Evolutionary conservation across 2,113 vertebrate genomes (phyloP).

Genomic region (Felis catus): F.catus_Fca126_mat1.0 CM031416.1:5011501-5012000

Average conservation of each 20-base stretch:
- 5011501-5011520: background rate
- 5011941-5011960: background rate
- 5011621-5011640: too few relatives aligned
- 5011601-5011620: too few relatives aligned
- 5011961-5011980: background rate
- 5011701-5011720: background rate
- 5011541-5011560: rapidly evolving
- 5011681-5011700: background rate
- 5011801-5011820: background rate
- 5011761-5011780: background rate
- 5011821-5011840: background rate
- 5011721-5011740: background rate
- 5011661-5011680: background rate
- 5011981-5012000: background rate
- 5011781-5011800: background rate
- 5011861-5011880: background rate
- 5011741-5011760: background rate
- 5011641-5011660: too few relatives aligned
- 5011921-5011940: background rate
- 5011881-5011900: background rate
- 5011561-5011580: background rate
- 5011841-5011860: background rate
- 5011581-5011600: too few relatives aligned
- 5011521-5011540: background rate
- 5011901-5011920: background rate